Base-by-base conservation (phyloP, 2,113 vertebrate species). In the Corythoichthys haematopterus region DNA sequence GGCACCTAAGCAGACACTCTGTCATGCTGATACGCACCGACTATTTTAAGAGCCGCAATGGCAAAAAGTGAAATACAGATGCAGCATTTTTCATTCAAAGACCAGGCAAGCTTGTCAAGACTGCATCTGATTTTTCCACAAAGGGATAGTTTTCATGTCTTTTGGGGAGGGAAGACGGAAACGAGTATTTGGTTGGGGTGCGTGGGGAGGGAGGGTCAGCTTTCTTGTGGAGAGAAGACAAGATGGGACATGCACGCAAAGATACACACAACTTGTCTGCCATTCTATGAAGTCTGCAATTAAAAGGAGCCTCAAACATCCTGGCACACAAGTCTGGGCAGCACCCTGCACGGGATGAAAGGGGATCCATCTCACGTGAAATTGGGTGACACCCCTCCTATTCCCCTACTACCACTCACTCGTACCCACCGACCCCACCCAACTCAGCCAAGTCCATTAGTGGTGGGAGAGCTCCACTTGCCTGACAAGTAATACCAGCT, bases 401-500 rank as follows among this genome's bases (percentile, higher is more conserved):
- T 3, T 8, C 7, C 52, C 9, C 52, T n/a, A 11, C 52, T n/a
- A 53, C 7, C 13, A 3, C 53, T 20, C 37, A 8, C 36, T 37
- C 35, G 15, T 59, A 37, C 16, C 38, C 38, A 43, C 16, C 38
- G 43, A n/a, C 16, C 16, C 59, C 80, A 80, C 78, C 64, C 33
- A n/a, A 66, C 64, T 78, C 72, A 83, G 80, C 88, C 82, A 85
- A 88, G 85, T 73, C 87, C 87, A 89, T 90, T 88, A 90, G 81
- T 75, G 78, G 71, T 76, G 71, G 70, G 66, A 88, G 84, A 85
- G 82, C 76, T 80, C 87, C 82, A 80, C 85, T 87, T 65, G 77
- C 83, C 70, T 65, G 86, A 90, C 87, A 79, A 85, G 88, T 85
- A 85, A 76, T 79, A 85, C 87, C 86, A 87, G 89, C 90, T 92